Evolutionary conservation across 2,797 vertebrate genomes (phyloP).

Genomic region (Molothrus ater): DNA sequence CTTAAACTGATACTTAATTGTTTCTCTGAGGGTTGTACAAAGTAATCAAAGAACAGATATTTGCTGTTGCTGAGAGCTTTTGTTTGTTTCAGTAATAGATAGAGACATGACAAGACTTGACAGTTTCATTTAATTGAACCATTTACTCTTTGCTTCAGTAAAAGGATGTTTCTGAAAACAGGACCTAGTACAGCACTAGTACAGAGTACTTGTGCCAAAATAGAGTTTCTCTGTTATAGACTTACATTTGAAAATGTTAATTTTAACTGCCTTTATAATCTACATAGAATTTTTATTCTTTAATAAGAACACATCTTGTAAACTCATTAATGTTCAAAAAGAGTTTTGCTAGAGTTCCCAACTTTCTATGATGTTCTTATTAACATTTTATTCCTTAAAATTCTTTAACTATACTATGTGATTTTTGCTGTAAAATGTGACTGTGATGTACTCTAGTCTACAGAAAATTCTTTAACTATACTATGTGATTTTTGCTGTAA

Average conservation of each 20-base stretch:
- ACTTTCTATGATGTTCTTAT: background rate
- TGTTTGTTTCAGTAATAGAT: background rate
- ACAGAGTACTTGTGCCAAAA: background rate
- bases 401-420: background rate
- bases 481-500: background rate
- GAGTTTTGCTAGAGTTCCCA: background rate
- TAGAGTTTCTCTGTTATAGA: background rate
- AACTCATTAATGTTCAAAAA: background rate
- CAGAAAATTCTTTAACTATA: background rate
- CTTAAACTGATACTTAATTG: background rate
- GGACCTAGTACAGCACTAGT: background rate
- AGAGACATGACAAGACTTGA: background rate
- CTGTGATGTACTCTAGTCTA: accelerated
- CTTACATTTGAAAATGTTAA: background rate
- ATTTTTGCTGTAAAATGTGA: background rate
- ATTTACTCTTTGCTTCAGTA: background rate
- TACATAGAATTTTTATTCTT: background rate
- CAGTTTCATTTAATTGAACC: background rate
- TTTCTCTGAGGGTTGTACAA: background rate
- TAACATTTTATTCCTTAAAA: background rate
- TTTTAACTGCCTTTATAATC: background rate
- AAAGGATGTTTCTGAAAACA: background rate
- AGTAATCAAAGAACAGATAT: background rate
- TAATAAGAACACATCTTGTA: background rate
- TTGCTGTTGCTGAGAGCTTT: background rate